Evolutionary conservation across 2,113 vertebrate species (phyloP).

Genomic region (Nothobranchius kuhntae): DNA sequence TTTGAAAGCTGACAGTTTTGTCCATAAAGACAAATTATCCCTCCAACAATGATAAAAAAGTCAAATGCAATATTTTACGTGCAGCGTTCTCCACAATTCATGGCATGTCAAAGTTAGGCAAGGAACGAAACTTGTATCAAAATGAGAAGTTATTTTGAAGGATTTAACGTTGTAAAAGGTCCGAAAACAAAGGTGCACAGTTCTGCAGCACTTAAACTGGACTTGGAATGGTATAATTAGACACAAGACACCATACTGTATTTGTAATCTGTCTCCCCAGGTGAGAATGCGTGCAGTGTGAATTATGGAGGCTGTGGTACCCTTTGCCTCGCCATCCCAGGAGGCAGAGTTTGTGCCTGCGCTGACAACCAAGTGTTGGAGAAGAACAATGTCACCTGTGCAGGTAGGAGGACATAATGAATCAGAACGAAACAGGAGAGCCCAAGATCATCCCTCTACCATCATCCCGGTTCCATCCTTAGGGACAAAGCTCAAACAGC

Average conservation of each 20-base stretch:
- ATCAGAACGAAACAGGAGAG: conserved; percentile 46
- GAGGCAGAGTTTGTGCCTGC: conserved; percentile 94
- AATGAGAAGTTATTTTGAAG: conserved; percentile 36
- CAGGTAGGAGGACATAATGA: conserved; percentile 83
- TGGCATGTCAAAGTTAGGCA: conserved; percentile 30
- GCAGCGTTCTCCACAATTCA: conserved; percentile 58
- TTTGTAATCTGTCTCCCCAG: conserved; percentile 77
- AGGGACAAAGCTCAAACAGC: conserved; percentile 45
- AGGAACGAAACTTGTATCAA: conserved; percentile 45
- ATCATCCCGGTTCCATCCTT: conserved; percentile 37
- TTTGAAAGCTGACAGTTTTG: conserved; percentile 50
- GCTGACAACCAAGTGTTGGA: conserved; percentile 95
- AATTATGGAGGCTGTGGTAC: conserved; percentile 95
- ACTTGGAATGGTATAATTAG: conserved; percentile 52
- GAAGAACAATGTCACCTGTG: conserved; percentile 92
- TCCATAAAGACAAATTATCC: conserved; percentile 70
- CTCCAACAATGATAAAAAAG: conserved; percentile 61
- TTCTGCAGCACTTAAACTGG: conserved; percentile 5
- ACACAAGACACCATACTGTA: conserved; percentile 43
- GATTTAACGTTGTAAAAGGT: not conserved
- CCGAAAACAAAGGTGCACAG: conserved; percentile 37
- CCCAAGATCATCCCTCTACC: conserved; percentile 36
- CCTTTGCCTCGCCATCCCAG: conserved; percentile 93
- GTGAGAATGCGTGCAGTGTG: conserved; percentile 92
- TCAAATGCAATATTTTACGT: conserved; percentile 59